Conservation (phyloP, 2,113 vertebrate species). For the Anhinga anhinga region DNA sequence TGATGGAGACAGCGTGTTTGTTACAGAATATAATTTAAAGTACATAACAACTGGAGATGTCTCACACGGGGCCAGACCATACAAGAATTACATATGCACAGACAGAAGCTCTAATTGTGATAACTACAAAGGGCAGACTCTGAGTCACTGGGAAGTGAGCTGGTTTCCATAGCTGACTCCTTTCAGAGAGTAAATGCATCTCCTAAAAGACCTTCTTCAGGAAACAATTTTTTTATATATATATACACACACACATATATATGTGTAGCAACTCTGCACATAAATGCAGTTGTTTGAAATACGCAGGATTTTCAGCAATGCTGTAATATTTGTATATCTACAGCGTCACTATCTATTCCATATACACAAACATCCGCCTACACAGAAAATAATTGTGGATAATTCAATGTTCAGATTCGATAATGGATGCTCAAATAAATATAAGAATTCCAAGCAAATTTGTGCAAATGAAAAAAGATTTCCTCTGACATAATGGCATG, state of each 20-base stretch:
- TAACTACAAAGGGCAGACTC: background rate
- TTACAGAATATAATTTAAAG: background rate
- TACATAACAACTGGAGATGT: background rate
- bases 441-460: constrained; percentile 99
- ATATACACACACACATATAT: background rate
- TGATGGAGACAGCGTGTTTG: background rate
- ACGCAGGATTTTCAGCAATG: constrained; percentile 63
- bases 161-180: background rate
- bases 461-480: constrained; percentile 99
- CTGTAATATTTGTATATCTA: constrained; percentile 68
- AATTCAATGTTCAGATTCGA: constrained; percentile 99
- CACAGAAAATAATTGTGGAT: constrained; percentile 95
- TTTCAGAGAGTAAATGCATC: constrained; percentile 40
- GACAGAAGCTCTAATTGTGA: constrained; percentile 5
- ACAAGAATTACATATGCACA: background rate
- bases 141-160: constrained; percentile 7
- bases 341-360: constrained; percentile 74
- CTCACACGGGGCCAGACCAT: background rate
- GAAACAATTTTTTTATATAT: background rate
- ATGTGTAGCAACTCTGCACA: background rate
- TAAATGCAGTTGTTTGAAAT: constrained; percentile 54
- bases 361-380: constrained; percentile 90
- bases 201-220: constrained; percentile 38
- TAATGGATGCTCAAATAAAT: constrained; percentile 99
- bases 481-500: constrained; percentile 96